Base-by-base conservation (phyloP, 1,140 invertebrate species). In the Trichoplusia ni region DNA sequence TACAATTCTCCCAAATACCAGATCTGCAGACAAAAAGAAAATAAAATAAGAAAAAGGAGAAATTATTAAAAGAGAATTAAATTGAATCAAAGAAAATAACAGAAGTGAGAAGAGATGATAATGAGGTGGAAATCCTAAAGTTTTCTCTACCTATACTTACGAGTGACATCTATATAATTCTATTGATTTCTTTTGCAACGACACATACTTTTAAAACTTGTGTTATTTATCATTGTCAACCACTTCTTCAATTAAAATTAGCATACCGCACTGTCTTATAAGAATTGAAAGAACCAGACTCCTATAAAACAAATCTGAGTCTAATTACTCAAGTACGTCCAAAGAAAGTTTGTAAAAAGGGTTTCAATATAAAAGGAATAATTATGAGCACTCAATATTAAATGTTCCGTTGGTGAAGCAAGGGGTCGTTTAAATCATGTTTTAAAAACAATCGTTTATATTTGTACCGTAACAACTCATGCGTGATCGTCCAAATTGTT, bases 1-100 rank as follows among this genome's bases (percentile, higher is more conserved):
- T 93, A 92, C 96, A 97, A 91, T 97, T 97, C 92, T 98, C 96
- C 96, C 96, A 98, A 86, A 97, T 96, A 78, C 95, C 96, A 83
- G 96, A 96, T 91, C 96, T 97, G 92, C 87, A 91, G 89, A 92
- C 86, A 90, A 86, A 49, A 85, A 63, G 77, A 79, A 76, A 81
- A 81, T 69, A 81, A 86, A 87, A 88, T 80, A 78, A 89, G 72
- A 76, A 78, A 86, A 90, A 83, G 66, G 65, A 81, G 79, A 66
- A 78, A 73, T 69, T 75, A 74, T 64, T 47, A 47, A 58, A 58
- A 25, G 25, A 54, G 51, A 44, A 42, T 31, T 29, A 18, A 53
- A 7, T n/a, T 13, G 21, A 56, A 46, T 35, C 18, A 67, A 66
- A 67, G 18, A 71, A 77, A 76, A 75, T 58, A 78, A 75, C 63